These are phyloP conservation scores for Grantiella picta DNA, from an alignment of 2,113 vertebrate genomes.

Conservation along the genomic window DNA sequence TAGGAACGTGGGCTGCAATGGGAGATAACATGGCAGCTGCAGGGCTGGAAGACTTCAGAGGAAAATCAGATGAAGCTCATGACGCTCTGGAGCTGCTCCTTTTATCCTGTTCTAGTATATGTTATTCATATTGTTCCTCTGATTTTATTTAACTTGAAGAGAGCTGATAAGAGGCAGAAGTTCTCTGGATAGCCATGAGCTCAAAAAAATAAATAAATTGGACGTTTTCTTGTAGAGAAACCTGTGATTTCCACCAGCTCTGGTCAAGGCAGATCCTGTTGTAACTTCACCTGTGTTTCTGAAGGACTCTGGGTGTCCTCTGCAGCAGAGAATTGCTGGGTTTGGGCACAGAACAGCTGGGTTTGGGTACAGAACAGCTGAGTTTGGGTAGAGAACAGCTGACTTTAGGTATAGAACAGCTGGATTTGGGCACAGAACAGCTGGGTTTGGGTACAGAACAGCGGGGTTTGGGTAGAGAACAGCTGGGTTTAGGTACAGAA, in stretches of 20 bases:
- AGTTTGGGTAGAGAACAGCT: no score
- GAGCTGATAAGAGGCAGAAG: background rate
- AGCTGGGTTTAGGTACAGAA: background rate
- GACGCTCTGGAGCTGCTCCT: background rate
- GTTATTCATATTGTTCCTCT: background rate
- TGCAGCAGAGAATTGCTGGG: no score
- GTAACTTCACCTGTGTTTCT: background rate
- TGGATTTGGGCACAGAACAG: no score
- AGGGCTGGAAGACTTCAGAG: background rate
- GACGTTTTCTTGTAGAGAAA: accelerated
- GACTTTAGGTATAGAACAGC: no score
- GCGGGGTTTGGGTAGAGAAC: no score
- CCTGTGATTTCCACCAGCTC: background rate
- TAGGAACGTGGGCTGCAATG: background rate
- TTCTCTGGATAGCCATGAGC: background rate
- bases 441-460: background rate
- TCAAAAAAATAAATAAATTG: background rate
- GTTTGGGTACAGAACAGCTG: no score
- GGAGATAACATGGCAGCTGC: background rate
- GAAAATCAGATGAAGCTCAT: background rate
- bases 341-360: background rate
- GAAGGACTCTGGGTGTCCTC: background rate
- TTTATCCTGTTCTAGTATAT: background rate
- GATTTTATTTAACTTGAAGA: background rate
- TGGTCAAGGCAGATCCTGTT: background rate